Evolutionary conservation across 2,888 invertebrate genomes (phyloP), one percentile per base, ranked within the genome.

Genomic region (Drosophila silvestris): DNA sequence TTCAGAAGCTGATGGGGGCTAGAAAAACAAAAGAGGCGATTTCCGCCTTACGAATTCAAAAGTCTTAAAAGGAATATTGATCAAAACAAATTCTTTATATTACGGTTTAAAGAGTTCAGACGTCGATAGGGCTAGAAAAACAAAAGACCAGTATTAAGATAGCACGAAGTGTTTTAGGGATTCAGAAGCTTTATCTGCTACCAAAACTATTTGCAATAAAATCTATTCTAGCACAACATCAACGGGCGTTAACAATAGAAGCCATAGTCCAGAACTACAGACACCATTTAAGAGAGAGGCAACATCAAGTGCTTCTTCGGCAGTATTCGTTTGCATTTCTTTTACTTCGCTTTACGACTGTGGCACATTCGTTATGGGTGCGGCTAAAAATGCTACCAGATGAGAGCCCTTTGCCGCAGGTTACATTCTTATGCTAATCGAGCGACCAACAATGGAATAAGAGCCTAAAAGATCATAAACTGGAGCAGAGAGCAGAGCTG

Each of bases 401-500:
- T 58, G 81, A 35, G 81, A 32, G 47, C 65, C 69, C 53, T 39
- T 57, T 83, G 77, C 67, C 83, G 67, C 85, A 85, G 87, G 84
- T 80, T 75, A 79, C 84, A 89, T 86, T 86, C 85, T 90, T 86
- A 86, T 86, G 85, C 82, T 81, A 86, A 86, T 86, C 80, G 61
- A n/a, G 47, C 26, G 41, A 41, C 60, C 68, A 72, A 84, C 89
- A 89, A 84, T 70, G 63, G 67, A 16, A 32, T 37, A 54, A 58
- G 39, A 57, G 33, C 72, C 73, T 52, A 64, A 64, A 71, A 70
- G 71, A 68, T 84, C 81, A 71, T 65, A 66, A 70, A 68, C 39
- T 51, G 57, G 60, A 51, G 63, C 51, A 51, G 28, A 41, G 61
- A 35, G 51, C 47, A 65, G 52, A 65, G 52, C 63, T 80, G 70